Evolutionary conservation across 1,140 invertebrate genomes (phyloP).

Genomic region (Neodiprion pinetum): DNA sequence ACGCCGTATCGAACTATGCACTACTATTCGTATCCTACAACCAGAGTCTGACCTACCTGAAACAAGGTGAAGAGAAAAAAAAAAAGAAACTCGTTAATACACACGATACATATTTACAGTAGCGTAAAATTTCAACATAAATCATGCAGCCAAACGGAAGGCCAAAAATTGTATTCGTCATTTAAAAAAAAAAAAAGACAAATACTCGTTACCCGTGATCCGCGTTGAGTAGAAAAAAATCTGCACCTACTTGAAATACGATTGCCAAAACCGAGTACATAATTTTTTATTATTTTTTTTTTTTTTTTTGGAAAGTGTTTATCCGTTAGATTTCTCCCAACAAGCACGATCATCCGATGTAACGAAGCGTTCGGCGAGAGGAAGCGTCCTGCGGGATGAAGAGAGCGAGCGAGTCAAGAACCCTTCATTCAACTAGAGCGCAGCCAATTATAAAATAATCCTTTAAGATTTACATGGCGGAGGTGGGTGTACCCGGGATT

Average conservation of each 20-base stretch:
- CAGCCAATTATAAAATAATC: constrained; percentile 49
- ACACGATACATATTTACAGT: background rate
- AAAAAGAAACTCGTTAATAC: background rate
- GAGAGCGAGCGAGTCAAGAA: background rate
- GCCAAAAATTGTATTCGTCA: background rate
- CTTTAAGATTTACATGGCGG: constrained; percentile 36
- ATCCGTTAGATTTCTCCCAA: no score
- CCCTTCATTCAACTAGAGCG: constrained; percentile 33
- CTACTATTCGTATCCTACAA: constrained; percentile 46
- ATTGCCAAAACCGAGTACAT: no score
- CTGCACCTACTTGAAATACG: no score
- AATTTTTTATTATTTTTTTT: no score
- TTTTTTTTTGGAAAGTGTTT: no score
- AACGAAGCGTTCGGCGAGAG: background rate
- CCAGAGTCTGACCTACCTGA: constrained; percentile 56
- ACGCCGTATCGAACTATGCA: constrained; percentile 38
- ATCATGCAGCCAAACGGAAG: background rate
- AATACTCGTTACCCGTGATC: background rate
- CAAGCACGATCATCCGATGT: no score
- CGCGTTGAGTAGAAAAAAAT: background rate
- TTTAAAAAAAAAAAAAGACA: background rate
- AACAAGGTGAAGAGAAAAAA: constrained; percentile 35
- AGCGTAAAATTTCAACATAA: background rate
- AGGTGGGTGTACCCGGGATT: constrained; percentile 9
- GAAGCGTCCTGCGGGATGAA: background rate